Percentiles rank a stretch among this genome's conserved stretches.
phyloP scores from a whole-genome alignment of 1,140 invertebrate species.

The Ridgeia piscesae region DNA sequence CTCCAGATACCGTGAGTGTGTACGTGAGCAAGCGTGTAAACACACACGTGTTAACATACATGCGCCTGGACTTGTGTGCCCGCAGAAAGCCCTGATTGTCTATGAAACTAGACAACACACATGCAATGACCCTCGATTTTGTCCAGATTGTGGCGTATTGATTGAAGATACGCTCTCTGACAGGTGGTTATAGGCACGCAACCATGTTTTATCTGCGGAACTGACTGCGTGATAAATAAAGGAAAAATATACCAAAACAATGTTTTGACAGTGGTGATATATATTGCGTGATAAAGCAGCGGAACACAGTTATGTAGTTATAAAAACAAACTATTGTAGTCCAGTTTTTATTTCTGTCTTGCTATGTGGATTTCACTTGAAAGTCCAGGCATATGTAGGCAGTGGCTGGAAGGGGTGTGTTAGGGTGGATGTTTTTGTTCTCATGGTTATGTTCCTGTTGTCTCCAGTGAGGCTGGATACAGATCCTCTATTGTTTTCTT shows the following conservation, averaged over 20 bases:
- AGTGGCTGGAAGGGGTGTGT: too few species aligned
- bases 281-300: too few species aligned
- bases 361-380: too few species aligned
- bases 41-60: neutral
- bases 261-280: too few species aligned
- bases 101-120: neutral
- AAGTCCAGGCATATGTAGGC: too few species aligned
- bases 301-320: too few species aligned
- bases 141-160: neutral
- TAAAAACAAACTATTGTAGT: too few species aligned
- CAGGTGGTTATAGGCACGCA: neutral
- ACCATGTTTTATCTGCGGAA: neutral
- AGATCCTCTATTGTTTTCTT: too few species aligned
- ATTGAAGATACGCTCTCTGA: neutral
- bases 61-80: neutral
- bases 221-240: neutral
- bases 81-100: neutral
- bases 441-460: too few species aligned
- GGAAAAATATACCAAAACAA: neutral
- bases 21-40: too few species aligned
- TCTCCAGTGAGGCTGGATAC: too few species aligned
- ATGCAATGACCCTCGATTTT: neutral
- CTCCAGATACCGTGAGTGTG: neutral
- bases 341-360: neutral
- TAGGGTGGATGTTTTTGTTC: too few species aligned